phyloP scores from a whole-genome alignment of 2,113 vertebrate genomes.

The Nyctibius bracteatus region DNA sequence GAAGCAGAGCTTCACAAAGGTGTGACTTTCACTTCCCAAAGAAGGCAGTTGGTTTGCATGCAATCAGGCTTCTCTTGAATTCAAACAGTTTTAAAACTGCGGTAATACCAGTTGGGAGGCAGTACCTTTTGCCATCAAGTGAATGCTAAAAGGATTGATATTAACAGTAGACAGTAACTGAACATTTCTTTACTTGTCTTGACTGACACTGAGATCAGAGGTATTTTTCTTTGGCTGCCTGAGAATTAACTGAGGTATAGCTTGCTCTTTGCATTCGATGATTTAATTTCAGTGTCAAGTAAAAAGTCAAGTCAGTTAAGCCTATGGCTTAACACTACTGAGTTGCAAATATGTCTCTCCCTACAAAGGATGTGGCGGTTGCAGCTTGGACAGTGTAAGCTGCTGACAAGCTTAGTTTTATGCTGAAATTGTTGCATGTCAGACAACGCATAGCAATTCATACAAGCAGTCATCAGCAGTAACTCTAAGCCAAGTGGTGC shows the following conservation, averaged over 20 bases:
- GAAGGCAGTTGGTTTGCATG: neutral
- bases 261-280: neutral
- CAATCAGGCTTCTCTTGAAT: neutral
- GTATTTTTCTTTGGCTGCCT: neutral
- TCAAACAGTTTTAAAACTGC: neutral
- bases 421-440: neutral
- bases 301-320: neutral
- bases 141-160: neutral
- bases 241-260: neutral
- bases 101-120: neutral
- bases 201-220: neutral
- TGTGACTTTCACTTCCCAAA: neutral
- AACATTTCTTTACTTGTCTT: neutral
- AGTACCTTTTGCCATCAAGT: neutral
- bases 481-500: neutral
- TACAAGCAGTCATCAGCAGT: neutral
- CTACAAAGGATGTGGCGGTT: neutral
- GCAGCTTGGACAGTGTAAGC: neutral
- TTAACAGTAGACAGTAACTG: neutral
- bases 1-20: neutral
- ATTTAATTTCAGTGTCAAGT: neutral
- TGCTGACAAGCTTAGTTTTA: neutral
- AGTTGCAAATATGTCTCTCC: neutral
- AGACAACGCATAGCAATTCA: neutral
- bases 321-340: neutral